Conservation (phyloP, 2,888 invertebrate genomes). For the Nebria brevicollis region DNA sequence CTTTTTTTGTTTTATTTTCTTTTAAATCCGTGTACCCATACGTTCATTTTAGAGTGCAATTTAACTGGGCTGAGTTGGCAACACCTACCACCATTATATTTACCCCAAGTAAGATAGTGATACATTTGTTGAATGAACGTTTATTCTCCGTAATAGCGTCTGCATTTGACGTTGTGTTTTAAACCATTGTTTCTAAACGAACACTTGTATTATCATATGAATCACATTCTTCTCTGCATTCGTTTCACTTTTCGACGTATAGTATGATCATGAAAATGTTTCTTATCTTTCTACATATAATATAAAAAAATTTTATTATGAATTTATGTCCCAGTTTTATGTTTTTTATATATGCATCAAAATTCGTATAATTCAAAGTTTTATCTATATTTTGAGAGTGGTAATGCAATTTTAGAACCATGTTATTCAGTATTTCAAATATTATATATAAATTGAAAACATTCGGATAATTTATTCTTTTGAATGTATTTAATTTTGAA, state of each 20-base stretch:
- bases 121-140: constrained; percentile 15
- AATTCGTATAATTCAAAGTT: too few species aligned
- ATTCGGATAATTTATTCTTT: too few species aligned
- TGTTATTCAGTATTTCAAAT: too few species aligned
- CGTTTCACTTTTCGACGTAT: background rate
- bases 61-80: constrained; percentile 7
- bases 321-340: too few species aligned
- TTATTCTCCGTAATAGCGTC: constrained; percentile 12
- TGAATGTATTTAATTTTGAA: too few species aligned
- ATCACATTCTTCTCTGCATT: background rate
- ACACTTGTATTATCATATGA: background rate
- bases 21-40: background rate
- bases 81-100: constrained; percentile 12
- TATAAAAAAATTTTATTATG: too few species aligned
- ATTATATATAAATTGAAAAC: too few species aligned
- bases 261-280: background rate
- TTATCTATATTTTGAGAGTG: too few species aligned
- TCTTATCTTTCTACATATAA: too few species aligned
- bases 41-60: constrained; percentile 15
- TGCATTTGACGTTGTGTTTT: constrained; percentile 11
- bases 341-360: too few species aligned
- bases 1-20: constrained; percentile 2
- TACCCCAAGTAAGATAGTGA: background rate
- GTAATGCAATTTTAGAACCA: too few species aligned
- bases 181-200: constrained; percentile 12